Base-by-base conservation (phyloP, 2,888 invertebrate species). In the Psococerastis gibbosa region DNA sequence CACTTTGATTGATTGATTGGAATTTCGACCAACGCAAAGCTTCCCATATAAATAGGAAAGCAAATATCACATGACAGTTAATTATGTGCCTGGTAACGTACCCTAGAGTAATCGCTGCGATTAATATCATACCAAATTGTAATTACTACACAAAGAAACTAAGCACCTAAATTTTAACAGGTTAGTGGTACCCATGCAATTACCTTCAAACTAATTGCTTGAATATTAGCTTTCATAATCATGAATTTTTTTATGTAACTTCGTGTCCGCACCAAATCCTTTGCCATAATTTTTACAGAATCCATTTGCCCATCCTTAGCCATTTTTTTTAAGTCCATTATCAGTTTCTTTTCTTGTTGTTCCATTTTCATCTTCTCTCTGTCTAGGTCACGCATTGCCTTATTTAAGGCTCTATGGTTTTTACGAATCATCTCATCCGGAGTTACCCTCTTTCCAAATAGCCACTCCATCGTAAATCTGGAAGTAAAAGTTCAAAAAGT, bases 251-350 rank as follows among this genome's bases (percentile, higher is more conserved):
- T 95, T 42, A 83, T 81, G 57, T 97, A 95, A 41, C 81, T 75
- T 47, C 98, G 71, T 1, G 98, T 98, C 51, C 98, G 72, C 4
- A 98, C 98, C 51, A 98, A 67, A 66, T 98, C 98, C 60, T 92
- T 92, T 0, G 98, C 98, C 97, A 98, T 97, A 52, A 98, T 95
- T 69, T 94, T 97, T 0, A 98, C 98, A 11, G 98, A 92, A 66
- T 98, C 97, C 92, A 98, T 98, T 68, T 98, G 98, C 11, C 94
- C 94, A 57, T 92, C 89, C 59, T 98, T 98, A 1, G 98, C 98
- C 65, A 97, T 78, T 66, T 95, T 97, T 61, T 98, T 98, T 49
- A 98, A 98, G 58, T 98, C 98, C 1, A 76, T 76, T 48, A 98
- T 98, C 48, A 97, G 81, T 65, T 97, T 98, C 64, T 98, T 98